These are phyloP conservation scores for Hippocampus barbouri DNA, from an alignment of 2,113 vertebrate species.

Conservation along the genomic window DNA sequence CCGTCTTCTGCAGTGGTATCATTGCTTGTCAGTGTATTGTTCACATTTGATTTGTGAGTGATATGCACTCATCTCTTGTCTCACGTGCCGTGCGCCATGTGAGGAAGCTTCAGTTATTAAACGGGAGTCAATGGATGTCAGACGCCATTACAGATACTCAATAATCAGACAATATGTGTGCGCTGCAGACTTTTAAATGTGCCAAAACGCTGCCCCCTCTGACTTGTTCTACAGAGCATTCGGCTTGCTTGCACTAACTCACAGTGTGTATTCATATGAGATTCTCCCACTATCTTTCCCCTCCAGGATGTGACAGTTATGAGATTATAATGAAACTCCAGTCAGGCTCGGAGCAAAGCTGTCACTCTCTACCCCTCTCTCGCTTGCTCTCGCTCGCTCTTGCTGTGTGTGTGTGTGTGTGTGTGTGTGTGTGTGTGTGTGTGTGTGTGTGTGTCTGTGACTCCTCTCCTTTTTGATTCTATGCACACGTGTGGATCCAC, in stretches of 20 bases:
- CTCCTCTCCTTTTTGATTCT: constrained; percentile 1
- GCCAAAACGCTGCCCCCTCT: not conserved
- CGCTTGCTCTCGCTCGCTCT: not conserved
- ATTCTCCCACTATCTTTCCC: constrained; percentile 7
- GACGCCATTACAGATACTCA: not conserved
- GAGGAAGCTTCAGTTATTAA: not conserved
- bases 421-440: constrained; percentile 44
- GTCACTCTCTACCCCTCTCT: not conserved
- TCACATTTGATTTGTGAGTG: too few relatives aligned
- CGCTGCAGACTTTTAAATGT: not conserved
- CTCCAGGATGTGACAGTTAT: constrained; percentile 60
- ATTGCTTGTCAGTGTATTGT: not conserved
- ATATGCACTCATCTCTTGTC: not conserved
- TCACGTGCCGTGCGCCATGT: not conserved
- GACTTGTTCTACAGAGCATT: not conserved
- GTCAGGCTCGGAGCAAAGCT: constrained; percentile 52
- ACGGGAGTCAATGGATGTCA: too few relatives aligned
- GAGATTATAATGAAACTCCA: constrained; percentile 68
- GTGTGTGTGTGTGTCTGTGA: constrained; percentile 46
- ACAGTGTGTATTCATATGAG: not conserved
- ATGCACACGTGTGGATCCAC: not conserved
- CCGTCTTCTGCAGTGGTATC: not conserved
- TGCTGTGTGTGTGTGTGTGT: not conserved
- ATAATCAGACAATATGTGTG: not conserved
- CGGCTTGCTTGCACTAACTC: not conserved